These are phyloP conservation scores for Planococcus citri DNA, from an alignment of 1,140 invertebrate genomes.

Conservation along the genomic window DNA sequence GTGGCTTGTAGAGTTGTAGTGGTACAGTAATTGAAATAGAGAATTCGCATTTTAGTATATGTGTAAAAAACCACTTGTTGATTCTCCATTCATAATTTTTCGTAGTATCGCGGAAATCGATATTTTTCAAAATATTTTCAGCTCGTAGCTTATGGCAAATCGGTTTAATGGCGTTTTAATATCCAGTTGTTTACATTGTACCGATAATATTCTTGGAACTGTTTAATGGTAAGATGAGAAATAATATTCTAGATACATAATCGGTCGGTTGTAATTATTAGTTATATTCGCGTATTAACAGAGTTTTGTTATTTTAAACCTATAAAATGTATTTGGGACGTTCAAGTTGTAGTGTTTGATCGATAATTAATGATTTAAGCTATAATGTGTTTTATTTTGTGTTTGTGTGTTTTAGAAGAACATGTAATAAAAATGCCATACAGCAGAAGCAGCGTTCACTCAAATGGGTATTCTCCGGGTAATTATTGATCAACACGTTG, in stretches of 20 bases:
- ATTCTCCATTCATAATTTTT: neutral
- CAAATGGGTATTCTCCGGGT: conserved; percentile 31
- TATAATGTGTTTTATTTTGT: too few species aligned
- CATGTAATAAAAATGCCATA: conserved; percentile 28
- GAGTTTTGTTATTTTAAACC: too few species aligned
- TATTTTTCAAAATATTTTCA: neutral
- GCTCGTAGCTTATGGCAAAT: neutral
- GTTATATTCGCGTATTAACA: too few species aligned
- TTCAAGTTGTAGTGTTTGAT: too few species aligned
- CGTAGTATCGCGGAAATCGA: neutral
- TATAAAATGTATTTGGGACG: too few species aligned
- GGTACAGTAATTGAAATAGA: conserved; percentile 7
- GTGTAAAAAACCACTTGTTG: neutral
- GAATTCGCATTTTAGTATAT: neutral
- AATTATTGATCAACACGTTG: neutral
- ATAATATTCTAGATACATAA: too few species aligned
- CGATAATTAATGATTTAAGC: too few species aligned
- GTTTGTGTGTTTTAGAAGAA: conserved; percentile 10
- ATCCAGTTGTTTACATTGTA: neutral
- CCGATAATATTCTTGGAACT: neutral
- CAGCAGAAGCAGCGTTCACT: conserved; percentile 30
- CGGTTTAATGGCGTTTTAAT: neutral
- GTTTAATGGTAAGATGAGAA: neutral
- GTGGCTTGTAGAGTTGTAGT: neutral
- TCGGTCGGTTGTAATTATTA: too few species aligned